Base-by-base conservation (phyloP, 2,888 invertebrate genomes). In the Taenaris catops region DNA sequence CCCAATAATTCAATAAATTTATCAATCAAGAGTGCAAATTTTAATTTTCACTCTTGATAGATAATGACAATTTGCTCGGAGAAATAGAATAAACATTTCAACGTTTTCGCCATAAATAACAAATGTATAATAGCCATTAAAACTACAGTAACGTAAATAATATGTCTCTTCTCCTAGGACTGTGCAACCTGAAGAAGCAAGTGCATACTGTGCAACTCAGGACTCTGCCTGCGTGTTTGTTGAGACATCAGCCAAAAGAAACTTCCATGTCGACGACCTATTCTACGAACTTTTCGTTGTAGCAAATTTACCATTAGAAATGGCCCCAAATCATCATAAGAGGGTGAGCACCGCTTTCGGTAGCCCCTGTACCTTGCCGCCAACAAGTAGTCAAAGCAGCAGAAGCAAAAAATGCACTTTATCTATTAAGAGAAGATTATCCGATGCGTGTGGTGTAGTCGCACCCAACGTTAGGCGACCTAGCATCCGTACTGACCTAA, bases 271-370 rank as follows among this genome's bases (percentile, higher is more conserved):
- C 29, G 94, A 95, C 58, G 95, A 96, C 58, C 89, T 95, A 7
- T 96, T 96, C 74, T 92, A 94, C 67, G 93, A 94, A 53, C 88
- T 96, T 5, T 96, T 96, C 69, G 90, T 93, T 34, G 91, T 94
- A 26, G 94, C 95, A 12, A 94, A 94, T 64, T 74, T 96, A 38
- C 96, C 96, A 0, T 75, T 94, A 54, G 96, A 96, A 83, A 96
- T 96, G 96, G 94, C 95, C 8, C 94, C 94, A 0, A 94, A 95
- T 58, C 93, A 95, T 63, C 96, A 96, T 71, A 92, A 94, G 57
- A 89, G 93, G 39, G 93, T 96, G 23, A 92, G 91, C 53, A 91
- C 92, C 6, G 91, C 91, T 4, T 94, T 94, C 47, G 91, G 94
- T 2, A 92, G 93, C 35, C 94, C 94, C 0, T 93, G 93, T 47